Evolutionary conservation across 2,113 vertebrate species (phyloP).

Genomic region (Nothocercus nigrocapillus): DNA sequence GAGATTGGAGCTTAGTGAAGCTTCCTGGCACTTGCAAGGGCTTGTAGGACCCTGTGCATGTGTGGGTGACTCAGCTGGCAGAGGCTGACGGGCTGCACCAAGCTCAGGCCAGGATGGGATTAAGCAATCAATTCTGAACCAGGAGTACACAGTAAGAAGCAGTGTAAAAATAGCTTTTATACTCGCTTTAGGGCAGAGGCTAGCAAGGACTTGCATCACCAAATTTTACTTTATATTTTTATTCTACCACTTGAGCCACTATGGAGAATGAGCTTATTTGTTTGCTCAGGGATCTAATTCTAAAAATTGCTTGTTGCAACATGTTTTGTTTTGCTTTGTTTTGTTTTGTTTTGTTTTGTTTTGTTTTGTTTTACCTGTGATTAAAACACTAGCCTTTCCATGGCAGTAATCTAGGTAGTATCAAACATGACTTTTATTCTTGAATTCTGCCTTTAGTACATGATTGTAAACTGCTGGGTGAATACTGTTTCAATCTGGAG

Average conservation of each 20-base stretch:
- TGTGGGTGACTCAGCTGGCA: not conserved
- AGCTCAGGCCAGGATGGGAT: not conserved
- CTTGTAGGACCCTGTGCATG: not conserved
- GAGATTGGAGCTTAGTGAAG: not conserved
- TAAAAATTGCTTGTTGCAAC: not conserved
- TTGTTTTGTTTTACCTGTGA: not conserved
- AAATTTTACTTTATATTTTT: not conserved
- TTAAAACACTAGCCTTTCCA: not conserved
- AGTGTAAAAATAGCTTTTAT: not conserved
- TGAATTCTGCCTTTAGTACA: not conserved
- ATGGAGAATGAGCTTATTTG: not conserved
- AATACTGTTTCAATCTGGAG: not conserved
- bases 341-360: not conserved
- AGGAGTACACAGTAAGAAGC: not conserved
- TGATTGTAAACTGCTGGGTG: not conserved
- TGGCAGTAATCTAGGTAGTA: not conserved
- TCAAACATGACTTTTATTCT: not conserved
- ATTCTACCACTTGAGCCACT: not conserved
- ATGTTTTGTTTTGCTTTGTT: not conserved
- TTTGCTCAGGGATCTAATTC: not conserved
- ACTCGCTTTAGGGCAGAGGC: rapidly evolving
- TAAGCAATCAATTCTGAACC: not conserved
- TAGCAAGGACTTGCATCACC: not conserved
- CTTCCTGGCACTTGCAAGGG: not conserved
- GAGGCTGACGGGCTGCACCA: not conserved